Base-by-base conservation (phyloP, 2,888 invertebrate genomes). In the Pristionchus maxplancki region DNA sequence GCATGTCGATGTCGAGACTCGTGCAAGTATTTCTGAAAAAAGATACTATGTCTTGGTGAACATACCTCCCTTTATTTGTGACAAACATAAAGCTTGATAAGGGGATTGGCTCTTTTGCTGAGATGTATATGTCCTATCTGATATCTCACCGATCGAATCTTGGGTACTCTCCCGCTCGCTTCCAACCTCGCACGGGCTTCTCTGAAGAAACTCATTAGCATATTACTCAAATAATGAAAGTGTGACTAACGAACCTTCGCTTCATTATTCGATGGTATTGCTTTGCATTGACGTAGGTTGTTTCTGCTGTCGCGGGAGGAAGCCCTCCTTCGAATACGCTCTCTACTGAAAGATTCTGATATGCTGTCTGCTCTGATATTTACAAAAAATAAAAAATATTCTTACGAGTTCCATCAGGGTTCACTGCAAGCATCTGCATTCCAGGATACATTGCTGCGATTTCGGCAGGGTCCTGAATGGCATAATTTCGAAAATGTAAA, bases 251-350 rank as follows among this genome's bases (percentile, higher is more conserved):
- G 13, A 20, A 78, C 78, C 99, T 96, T 62, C 99, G 96, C 95
- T 98, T 98, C 85, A 99, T 96, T 94, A 99, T 99, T 90, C 98
- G 96, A 95, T 98, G 97, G 95, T 99, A 99, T 95, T 99, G 99
- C 94, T 98, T 97, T 37, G 98, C 98, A 96, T 99, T 99, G 0
- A 99, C 99, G 95, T 99, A 99, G 31, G 99, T 96, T 0, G 99
- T 98, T 95, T 98, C 98, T 1, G 64, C 85, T 8, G 85, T 40
- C 20, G 64, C 40, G 6, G 34, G 3, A 31, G 48, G 82, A 24
- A 34, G 31, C 17, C 64, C 64, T 1, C 31, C 64, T 13, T 67
- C 64, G 31, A 67, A 67, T 20, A 71, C 71, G 17, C 24, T 71
- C 37, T 71, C 71, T 1, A 71, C 71, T 71, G 71, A 37, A 71